phyloP scores from a whole-genome alignment of 2,888 invertebrate genomes.

The Bruchidius siliquastri region DNA sequence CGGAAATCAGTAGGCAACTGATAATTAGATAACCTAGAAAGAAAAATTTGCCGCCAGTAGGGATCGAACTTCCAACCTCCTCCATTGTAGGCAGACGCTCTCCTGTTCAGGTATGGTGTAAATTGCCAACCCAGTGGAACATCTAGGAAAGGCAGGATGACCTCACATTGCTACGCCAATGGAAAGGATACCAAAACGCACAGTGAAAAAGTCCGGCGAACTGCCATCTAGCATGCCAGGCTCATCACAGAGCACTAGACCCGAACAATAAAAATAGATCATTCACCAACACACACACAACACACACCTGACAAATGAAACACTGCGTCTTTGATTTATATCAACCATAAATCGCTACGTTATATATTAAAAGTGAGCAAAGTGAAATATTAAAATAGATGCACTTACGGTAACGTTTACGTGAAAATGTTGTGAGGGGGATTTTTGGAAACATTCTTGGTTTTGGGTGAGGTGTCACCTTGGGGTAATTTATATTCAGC shows the following conservation, averaged over 20 bases:
- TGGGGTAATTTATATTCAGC: neutral
- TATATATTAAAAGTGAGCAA: slow-evolving; percentile 43
- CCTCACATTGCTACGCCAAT: too few species aligned
- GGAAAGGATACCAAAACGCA: too few species aligned
- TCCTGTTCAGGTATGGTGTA: too few species aligned
- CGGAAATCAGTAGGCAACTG: too few species aligned
- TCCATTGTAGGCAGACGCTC: too few species aligned
- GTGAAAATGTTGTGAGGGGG: slow-evolving; percentile 21
- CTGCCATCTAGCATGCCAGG: slow-evolving; percentile 45
- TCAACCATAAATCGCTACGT: slow-evolving; percentile 42
- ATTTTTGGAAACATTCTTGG: neutral
- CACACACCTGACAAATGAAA: slow-evolving; percentile 50
- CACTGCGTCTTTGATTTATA: slow-evolving; percentile 48
- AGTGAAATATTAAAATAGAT: slow-evolving; percentile 42
- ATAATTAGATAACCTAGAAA: too few species aligned
- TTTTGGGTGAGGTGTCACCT: slow-evolving; percentile 2
- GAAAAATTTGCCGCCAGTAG: too few species aligned
- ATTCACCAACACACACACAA: slow-evolving; percentile 34
- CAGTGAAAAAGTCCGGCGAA: slow-evolving; percentile 24
- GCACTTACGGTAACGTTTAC: slow-evolving; percentile 34
- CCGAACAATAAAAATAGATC: slow-evolving; percentile 48
- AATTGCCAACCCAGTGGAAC: too few species aligned
- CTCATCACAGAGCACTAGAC: slow-evolving; percentile 36
- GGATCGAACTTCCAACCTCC: too few species aligned
- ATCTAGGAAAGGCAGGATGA: too few species aligned